A percentile compares a stretch with the other conserved stretches of the same genome.
Evolutionary conservation across 1,140 invertebrate species (phyloP).

Genomic region (Parasteatoda tepidariorum): DNA sequence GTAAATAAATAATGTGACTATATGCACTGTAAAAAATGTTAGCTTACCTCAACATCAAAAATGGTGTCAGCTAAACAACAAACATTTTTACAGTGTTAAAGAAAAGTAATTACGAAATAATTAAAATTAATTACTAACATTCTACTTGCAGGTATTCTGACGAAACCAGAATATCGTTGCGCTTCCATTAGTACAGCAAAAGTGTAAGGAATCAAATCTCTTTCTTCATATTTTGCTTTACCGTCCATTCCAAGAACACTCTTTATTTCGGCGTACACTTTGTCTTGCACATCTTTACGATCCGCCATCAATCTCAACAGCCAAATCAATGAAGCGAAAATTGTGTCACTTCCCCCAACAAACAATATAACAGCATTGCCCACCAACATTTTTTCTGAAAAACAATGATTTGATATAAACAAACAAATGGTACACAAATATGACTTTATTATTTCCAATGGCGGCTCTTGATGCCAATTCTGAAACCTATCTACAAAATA

Average conservation of each 20-base stretch:
- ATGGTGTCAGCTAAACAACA: no score
- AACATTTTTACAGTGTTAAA: not conserved
- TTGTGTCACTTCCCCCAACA: conserved; percentile 44
- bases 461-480: not conserved
- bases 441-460: not conserved
- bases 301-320: conserved; percentile 15
- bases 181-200: conserved; percentile 64
- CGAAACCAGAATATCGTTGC: conserved; percentile 62
- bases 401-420: no score
- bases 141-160: conserved; percentile 52
- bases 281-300: conserved; percentile 57
- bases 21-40: no score
- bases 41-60: no score
- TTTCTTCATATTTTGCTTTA: conserved; percentile 60
- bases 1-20: no score
- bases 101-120: not conserved
- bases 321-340: conserved; percentile 46
- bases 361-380: conserved; percentile 45
- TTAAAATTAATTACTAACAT: not conserved
- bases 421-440: not conserved
- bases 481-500: not conserved
- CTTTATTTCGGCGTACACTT: conserved; percentile 61
- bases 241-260: conserved; percentile 63
- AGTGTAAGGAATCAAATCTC: conserved; percentile 63
- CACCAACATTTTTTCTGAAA: conserved; percentile 21